phyloP scores from a whole-genome alignment of 2,888 invertebrate genomes.

The Tridacna crocea region DNA sequence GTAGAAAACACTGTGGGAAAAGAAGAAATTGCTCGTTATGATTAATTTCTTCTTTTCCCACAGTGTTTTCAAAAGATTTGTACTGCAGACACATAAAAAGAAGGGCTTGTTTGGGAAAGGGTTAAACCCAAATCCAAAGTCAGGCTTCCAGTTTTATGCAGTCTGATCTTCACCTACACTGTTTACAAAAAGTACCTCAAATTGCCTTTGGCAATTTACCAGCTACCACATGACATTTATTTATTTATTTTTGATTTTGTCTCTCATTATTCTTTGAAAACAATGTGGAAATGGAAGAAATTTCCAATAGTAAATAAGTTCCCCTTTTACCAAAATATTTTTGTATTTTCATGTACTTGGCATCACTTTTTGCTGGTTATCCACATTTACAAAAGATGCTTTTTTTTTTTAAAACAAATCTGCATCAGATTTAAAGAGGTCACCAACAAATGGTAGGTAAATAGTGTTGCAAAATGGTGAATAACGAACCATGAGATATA shows the following conservation, averaged over 20 bases:
- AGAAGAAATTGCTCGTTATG: not conserved
- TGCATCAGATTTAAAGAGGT: not conserved
- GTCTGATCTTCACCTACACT: not conserved
- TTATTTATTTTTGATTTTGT: no score
- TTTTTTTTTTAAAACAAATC: not conserved
- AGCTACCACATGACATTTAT: not conserved
- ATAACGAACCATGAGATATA: not conserved
- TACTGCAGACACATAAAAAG: not conserved
- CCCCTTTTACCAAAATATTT: not conserved
- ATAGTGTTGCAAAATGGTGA: not conserved
- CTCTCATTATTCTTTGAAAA: not conserved
- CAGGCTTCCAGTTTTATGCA: not conserved
- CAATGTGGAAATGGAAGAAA: not conserved
- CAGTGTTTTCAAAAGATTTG: not conserved
- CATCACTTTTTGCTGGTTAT: not conserved
- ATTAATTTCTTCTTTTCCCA: not conserved
- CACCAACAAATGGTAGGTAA: not conserved
- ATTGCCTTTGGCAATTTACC: not conserved
- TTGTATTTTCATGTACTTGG: not conserved
- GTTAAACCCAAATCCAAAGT: not conserved
- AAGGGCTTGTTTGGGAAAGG: not conserved
- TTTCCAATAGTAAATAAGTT: not conserved
- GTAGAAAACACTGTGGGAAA: constrained; percentile 7
- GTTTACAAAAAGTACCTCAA: not conserved
- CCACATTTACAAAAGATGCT: not conserved